Evolutionary conservation across 1,140 invertebrate genomes (phyloP).

Genomic region (Plectrocnemia conspersa): DNA sequence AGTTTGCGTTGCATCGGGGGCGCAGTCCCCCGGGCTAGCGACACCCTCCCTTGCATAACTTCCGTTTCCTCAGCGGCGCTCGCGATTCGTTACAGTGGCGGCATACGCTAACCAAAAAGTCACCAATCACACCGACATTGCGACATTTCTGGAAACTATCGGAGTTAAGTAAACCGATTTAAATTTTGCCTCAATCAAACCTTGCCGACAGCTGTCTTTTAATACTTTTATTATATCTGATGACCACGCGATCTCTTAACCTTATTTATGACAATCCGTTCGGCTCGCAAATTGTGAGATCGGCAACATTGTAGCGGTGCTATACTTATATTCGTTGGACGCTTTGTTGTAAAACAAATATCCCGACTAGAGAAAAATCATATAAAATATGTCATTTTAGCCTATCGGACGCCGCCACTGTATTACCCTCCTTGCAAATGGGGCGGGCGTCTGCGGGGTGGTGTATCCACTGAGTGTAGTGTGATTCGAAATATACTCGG

Average conservation of each 20-base stretch:
- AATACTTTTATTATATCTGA: too few relatives aligned
- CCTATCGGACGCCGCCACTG: too few relatives aligned
- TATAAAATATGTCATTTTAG: too few relatives aligned
- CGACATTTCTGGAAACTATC: neutral
- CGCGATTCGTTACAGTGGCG: neutral
- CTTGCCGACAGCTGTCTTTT: too few relatives aligned
- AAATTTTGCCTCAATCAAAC: neutral
- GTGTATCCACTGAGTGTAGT: too few relatives aligned
- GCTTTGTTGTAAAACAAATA: neutral
- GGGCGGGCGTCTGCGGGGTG: too few relatives aligned
- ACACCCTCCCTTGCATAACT: conserved; percentile 3
- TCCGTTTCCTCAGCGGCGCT: conserved; percentile 18
- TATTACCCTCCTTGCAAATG: too few relatives aligned
- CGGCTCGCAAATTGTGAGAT: too few relatives aligned
- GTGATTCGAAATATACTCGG: conserved; percentile 6
- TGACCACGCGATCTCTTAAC: too few relatives aligned
- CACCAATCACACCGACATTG: neutral
- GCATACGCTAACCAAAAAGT: neutral
- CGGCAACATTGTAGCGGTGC: too few relatives aligned
- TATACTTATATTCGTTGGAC: neutral
- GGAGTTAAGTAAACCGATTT: neutral
- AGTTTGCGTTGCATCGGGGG: conserved; percentile 17
- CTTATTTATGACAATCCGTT: too few relatives aligned
- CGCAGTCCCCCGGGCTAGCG: conserved; percentile 9
- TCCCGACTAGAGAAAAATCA: neutral